These are phyloP conservation scores for Loxodonta africana DNA, from an alignment of 2,113 vertebrate genomes.

Conservation along the genomic window DNA sequence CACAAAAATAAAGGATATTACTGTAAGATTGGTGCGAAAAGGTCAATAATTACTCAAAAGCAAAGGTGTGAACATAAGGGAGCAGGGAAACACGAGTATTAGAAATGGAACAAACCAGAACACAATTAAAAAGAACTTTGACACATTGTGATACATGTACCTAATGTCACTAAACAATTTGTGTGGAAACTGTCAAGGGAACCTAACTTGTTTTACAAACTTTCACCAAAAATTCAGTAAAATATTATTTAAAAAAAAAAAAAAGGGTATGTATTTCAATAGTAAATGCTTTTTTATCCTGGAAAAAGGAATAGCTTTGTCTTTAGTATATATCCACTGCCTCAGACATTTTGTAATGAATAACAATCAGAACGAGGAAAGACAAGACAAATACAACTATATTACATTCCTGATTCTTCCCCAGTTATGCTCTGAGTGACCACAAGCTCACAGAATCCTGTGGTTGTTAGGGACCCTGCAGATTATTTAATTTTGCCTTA, in stretches of 20 bases:
- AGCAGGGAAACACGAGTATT: background rate
- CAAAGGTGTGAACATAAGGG: background rate
- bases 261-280: constrained; percentile 18
- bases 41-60: background rate
- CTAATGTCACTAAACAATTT: background rate
- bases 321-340: background rate
- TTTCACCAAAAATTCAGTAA: background rate
- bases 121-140: background rate
- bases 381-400: background rate
- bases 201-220: background rate
- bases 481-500: background rate
- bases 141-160: background rate
- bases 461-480: background rate
- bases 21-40: background rate
- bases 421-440: background rate
- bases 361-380: background rate
- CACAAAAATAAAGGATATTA: no score
- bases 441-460: background rate
- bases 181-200: background rate
- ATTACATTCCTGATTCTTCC: background rate
- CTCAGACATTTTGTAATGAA: constrained; percentile 3
- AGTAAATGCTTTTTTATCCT: constrained; percentile 24
- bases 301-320: background rate
- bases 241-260: background rate
- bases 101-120: background rate